Evolutionary conservation across 2,113 vertebrate genomes (phyloP).

Genomic region (Bos taurus): DNA sequence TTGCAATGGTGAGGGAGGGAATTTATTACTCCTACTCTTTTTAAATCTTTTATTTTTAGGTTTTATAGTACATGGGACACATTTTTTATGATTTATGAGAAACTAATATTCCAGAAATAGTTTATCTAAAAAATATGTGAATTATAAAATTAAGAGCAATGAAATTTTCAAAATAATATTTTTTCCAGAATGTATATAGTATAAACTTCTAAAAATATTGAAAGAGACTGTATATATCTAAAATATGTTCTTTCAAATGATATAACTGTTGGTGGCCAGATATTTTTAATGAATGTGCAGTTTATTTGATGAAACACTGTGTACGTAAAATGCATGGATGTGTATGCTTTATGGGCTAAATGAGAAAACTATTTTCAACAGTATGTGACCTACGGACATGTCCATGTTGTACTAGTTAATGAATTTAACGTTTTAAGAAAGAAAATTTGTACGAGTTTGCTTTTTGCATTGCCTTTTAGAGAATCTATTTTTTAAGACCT

Average conservation of each 20-base stretch:
- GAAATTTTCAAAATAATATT: neutral
- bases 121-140: neutral
- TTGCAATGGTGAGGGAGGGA: neutral
- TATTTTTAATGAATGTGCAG: neutral
- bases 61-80: neutral
- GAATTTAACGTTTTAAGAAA: neutral
- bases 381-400: neutral
- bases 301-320: neutral
- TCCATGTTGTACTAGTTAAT: neutral
- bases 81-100: neutral
- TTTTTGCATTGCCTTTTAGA: neutral
- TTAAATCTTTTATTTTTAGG: neutral
- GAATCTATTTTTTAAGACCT: neutral
- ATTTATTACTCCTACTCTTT: neutral
- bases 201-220: neutral
- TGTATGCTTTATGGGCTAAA: neutral
- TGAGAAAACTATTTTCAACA: neutral
- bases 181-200: neutral
- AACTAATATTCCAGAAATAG: neutral
- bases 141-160: neutral
- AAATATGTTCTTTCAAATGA: neutral
- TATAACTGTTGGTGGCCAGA: neutral
- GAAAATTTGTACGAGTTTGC: neutral
- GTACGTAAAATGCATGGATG: neutral
- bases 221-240: neutral